Base-by-base conservation (phyloP, 2,888 invertebrate genomes). In the Tachina fera region DNA sequence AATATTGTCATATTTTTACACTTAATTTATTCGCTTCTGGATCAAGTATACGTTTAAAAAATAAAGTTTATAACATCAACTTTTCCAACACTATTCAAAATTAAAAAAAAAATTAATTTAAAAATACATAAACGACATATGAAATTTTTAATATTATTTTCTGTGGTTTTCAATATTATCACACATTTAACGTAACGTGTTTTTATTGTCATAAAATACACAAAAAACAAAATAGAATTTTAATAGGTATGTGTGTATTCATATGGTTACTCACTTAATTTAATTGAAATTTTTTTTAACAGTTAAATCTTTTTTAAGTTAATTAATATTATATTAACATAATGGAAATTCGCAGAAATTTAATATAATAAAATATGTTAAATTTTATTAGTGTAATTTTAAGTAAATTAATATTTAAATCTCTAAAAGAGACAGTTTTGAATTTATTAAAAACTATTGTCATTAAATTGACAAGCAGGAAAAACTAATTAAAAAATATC, bases 301-400 rank as follows among this genome's bases (percentile, higher is more conserved):
- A 5, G 1, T 14, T 9, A 58, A 31, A 72, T 58, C 11, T 47
- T 72, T 68, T 77, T 65, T 16, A 43, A 72, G 65, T 71, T 67
- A 77, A 63, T 83, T 83, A 65, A 76, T 77, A 77, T 58, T 51
- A 39, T 58, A 58, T 77, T 71, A 63, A 65, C 58, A 47, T 39
- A 70, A 82, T 63, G 61, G 3, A 70, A 71, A 58, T 53, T 45
- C 13, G 41, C 9, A 58, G 39, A 14, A 43, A 51, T 22, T 49
- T 16, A 78, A 72, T 6, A 56, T 39, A 63, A 63, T 61, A 45
- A 31, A 53, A 47, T 63, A 13, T 63, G 19, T 39, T 31, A 47
- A 39, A 41, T n/a, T 39, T 19, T 47, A 60, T 68, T 68, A 45
- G 47, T 58, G 9, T 9, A 9, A 63, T 0, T 16, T 45, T 22